A percentile compares a stretch with the other conserved stretches of the same genome.
Evolutionary conservation across 1,140 invertebrate species (phyloP).

Genomic region (Trichonephila clavipes): DNA sequence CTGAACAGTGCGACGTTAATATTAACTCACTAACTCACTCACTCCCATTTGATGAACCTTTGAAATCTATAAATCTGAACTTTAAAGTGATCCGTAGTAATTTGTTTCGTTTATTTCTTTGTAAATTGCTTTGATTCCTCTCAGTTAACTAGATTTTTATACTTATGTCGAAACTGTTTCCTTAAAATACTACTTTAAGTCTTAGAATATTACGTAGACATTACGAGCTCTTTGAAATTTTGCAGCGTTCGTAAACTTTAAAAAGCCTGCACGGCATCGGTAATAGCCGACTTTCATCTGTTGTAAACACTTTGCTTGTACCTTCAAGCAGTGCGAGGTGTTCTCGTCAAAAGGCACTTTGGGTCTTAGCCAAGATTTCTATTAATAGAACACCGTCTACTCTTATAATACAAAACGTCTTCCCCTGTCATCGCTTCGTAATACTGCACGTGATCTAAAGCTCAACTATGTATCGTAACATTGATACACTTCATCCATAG

Average conservation of each 20-base stretch:
- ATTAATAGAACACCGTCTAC: conserved; percentile 41
- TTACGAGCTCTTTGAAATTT: neutral
- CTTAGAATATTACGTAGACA: neutral
- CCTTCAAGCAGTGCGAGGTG: neutral
- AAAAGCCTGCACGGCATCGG: neutral
- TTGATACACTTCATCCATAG: conserved; percentile 32
- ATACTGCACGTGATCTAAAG: conserved; percentile 42
- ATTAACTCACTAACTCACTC: too few species aligned
- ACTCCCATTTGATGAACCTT: too few species aligned
- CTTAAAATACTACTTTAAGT: neutral
- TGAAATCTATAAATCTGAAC: too few species aligned
- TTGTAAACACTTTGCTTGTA: conserved; percentile 18
- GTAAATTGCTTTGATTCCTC: too few species aligned
- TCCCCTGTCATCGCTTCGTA: conserved; percentile 12
- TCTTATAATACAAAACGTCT: conserved; percentile 8
- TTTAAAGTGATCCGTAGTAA: too few species aligned
- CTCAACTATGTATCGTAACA: conserved; percentile 15
- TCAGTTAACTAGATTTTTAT: too few species aligned
- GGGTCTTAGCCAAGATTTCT: conserved; percentile 33
- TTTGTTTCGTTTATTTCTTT: too few species aligned
- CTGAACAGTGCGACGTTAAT: too few species aligned
- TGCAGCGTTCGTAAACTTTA: neutral
- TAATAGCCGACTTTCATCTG: neutral
- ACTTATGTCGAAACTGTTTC: neutral
- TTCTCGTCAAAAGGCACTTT: conserved; percentile 30